A percentile compares a stretch with the other conserved stretches of the same genome.
phyloP scores from a whole-genome alignment of 2,888 invertebrate species.

The Microctonus aethiopoides region DNA sequence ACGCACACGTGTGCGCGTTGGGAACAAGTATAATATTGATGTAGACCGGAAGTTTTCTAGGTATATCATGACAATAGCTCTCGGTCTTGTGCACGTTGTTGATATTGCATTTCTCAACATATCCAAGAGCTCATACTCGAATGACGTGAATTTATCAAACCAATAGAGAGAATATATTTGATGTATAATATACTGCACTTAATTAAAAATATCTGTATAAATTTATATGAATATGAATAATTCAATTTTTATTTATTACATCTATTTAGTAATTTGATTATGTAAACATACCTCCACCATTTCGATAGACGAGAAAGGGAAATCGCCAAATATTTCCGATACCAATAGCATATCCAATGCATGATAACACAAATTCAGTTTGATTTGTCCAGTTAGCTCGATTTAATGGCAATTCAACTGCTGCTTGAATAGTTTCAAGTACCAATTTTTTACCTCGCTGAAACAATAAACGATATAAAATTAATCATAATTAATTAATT shows the following conservation, averaged over 20 bases:
- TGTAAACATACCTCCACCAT: constrained; percentile 78
- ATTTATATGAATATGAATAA: no score
- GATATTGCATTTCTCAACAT: not conserved
- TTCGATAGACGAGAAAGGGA: constrained; percentile 82
- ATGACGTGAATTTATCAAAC: not conserved
- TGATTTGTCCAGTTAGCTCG: constrained; percentile 74
- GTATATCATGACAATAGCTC: constrained; percentile 8
- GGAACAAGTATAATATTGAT: not conserved
- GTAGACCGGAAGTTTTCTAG: not conserved
- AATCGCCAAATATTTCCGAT: constrained; percentile 85
- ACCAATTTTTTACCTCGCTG: constrained; percentile 46
- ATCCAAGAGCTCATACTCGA: not conserved
- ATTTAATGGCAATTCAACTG: constrained; percentile 54
- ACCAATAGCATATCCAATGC: constrained; percentile 82
- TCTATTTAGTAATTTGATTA: not conserved
- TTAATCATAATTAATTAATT: no score
- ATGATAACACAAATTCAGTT: constrained; percentile 80
- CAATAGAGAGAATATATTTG: no score
- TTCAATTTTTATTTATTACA: no score
- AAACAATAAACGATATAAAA: not conserved
- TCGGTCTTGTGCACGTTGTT: not conserved
- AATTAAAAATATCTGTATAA: no score
- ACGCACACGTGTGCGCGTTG: constrained; percentile 3
- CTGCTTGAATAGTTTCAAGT: constrained; percentile 53
- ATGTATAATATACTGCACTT: no score